phyloP scores from a whole-genome alignment of 2,888 invertebrate genomes.

The Drosophila neonasuta region DNA sequence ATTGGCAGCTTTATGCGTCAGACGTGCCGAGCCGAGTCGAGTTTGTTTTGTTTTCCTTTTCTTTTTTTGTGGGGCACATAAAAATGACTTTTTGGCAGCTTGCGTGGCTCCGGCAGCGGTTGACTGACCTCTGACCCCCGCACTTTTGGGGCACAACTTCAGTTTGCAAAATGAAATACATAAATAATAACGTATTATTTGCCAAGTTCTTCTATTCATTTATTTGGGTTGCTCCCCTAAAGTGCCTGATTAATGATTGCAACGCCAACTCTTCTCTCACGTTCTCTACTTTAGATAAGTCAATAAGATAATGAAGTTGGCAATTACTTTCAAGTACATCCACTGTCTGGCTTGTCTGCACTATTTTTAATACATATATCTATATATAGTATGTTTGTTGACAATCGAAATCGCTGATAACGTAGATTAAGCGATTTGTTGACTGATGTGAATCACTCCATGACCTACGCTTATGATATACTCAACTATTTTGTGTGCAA shows the following conservation, averaged over 20 bases:
- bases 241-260: slow-evolving; percentile 45
- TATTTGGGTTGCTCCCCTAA: slow-evolving; percentile 37
- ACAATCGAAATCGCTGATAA: slow-evolving; percentile 1
- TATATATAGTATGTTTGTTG: too few relatives aligned
- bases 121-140: slow-evolving; percentile 57
- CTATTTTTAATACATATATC: not conserved
- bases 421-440: slow-evolving; percentile 1
- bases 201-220: slow-evolving; percentile 36
- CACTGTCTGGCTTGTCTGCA: not conserved
- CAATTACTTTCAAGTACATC: slow-evolving; percentile 1
- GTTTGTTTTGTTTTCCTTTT: slow-evolving; percentile 21
- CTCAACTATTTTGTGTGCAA: slow-evolving; percentile 19
- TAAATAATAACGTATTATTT: slow-evolving; percentile 69
- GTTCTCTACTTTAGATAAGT: slow-evolving; percentile 11
- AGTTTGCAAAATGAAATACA: slow-evolving; percentile 58
- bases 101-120: slow-evolving; percentile 48
- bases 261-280: not conserved
- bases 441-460: slow-evolving; percentile 22
- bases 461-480: not conserved
- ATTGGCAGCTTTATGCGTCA: slow-evolving; percentile 42
- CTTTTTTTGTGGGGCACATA: slow-evolving; percentile 39
- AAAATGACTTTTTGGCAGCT: slow-evolving; percentile 46
- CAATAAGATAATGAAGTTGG: slow-evolving; percentile 3
- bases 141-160: not conserved
- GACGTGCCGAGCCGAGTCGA: slow-evolving; percentile 15